These are phyloP conservation scores for Etia nguti DNA, from an alignment of 2,113 vertebrate genomes.

Conservation along the genomic window DNA sequence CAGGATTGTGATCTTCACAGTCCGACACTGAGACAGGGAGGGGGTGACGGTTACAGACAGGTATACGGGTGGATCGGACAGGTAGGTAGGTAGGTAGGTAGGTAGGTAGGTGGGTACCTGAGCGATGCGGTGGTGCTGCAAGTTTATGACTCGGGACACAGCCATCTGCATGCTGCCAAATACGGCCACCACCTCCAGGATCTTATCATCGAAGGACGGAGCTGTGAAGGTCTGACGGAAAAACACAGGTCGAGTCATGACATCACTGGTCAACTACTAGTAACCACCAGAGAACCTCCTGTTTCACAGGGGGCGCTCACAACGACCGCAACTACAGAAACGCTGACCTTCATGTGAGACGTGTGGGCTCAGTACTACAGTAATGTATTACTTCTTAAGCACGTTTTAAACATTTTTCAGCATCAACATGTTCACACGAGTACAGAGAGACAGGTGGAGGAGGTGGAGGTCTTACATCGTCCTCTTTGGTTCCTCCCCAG, in stretches of 20 bases:
- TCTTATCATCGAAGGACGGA: slow-evolving; percentile 95
- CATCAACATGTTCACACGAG: neutral
- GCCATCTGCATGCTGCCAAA: slow-evolving; percentile 99
- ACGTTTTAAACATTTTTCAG: neutral
- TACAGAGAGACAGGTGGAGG: neutral
- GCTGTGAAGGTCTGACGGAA: slow-evolving; percentile 85
- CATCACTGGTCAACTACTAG: slow-evolving; percentile 6
- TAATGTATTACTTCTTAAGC: neutral
- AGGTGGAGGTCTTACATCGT: slow-evolving; percentile 77
- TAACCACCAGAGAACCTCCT: neutral
- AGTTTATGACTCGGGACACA: slow-evolving; percentile 91
- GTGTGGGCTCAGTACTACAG: neutral
- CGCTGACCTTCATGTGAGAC: neutral
- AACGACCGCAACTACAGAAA: neutral
- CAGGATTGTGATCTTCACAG: slow-evolving; percentile 94
- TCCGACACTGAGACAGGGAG: slow-evolving; percentile 80
- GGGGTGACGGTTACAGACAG: neutral
- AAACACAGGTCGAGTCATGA: slow-evolving; percentile 16
- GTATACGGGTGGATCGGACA: neutral
- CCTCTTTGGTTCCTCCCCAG: slow-evolving; percentile 96
- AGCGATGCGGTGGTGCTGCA: slow-evolving; percentile 95
- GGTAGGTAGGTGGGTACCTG: slow-evolving; percentile 73
- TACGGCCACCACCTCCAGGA: slow-evolving; percentile 95
- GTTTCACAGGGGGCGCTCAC: neutral
- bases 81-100: no score